These are phyloP conservation scores for Toxotes chatareus DNA, from an alignment of 2,113 vertebrate species.

Conservation along the genomic window DNA sequence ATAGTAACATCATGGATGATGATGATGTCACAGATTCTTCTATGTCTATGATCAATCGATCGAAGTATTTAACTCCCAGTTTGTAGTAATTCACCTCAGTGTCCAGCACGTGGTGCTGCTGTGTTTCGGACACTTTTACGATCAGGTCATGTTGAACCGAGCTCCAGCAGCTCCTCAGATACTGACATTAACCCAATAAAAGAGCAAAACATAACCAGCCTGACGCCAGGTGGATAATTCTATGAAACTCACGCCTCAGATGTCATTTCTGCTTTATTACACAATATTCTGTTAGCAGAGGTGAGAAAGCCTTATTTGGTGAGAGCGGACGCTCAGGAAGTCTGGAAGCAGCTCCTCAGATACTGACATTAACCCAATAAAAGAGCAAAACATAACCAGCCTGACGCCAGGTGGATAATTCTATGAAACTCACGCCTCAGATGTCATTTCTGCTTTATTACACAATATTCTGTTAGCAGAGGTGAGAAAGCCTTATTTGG, in stretches of 20 bases:
- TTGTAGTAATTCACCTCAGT: conserved; percentile 15
- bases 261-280: conserved; percentile 31
- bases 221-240: neutral
- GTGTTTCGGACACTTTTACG: neutral
- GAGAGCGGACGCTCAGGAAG: conserved; percentile 24
- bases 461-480: neutral
- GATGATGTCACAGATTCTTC: too few species aligned
- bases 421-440: neutral
- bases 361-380: neutral
- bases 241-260: neutral
- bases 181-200: neutral
- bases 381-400: neutral
- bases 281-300: neutral
- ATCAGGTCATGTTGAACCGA: neutral
- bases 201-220: conserved; percentile 2
- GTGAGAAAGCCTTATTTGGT: conserved; percentile 73
- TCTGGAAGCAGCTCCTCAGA: conserved; percentile 1
- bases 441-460: conserved; percentile 31
- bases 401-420: neutral
- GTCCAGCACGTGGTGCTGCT: conserved; percentile 29
- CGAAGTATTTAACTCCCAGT: rapidly evolving
- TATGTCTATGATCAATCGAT: too few species aligned
- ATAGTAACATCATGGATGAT: too few species aligned
- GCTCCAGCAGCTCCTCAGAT: neutral
- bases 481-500: conserved; percentile 72